Percentiles rank a stretch among this genome's conserved stretches.
These are phyloP conservation scores for Aphodius granarius DNA, from an alignment of 2,888 invertebrate species.

Conservation along the genomic window DNA sequence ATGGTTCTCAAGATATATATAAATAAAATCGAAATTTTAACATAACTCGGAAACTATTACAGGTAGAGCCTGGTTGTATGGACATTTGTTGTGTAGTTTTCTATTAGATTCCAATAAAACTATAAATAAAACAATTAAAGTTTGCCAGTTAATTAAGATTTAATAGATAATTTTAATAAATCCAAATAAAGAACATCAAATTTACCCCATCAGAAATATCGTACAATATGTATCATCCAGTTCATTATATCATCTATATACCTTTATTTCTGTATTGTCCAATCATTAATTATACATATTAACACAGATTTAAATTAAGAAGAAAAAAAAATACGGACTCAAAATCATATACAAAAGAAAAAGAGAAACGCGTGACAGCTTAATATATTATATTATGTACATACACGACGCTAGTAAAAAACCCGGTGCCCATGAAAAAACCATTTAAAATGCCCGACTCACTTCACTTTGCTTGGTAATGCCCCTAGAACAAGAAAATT, in stretches of 20 bases:
- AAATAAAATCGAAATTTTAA: no score
- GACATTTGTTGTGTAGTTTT: no score
- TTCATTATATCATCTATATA: not conserved
- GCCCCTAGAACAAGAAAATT: not conserved
- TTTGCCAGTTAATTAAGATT: not conserved
- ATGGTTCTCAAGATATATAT: no score
- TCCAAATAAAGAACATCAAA: not conserved
- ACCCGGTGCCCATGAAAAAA: not conserved
- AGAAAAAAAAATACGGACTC: not conserved
- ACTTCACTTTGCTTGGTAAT: not conserved
- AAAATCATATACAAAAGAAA: not conserved
- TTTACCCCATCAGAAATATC: not conserved
- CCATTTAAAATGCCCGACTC: not conserved
- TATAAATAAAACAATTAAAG: no score
- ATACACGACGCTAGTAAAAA: not conserved
- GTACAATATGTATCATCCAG: no score
- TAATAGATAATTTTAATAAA: not conserved
- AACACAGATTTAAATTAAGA: not conserved
- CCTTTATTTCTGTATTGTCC: not conserved
- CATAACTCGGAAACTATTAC: no score
- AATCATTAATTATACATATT: not conserved
- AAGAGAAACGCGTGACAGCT: not conserved
- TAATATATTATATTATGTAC: not conserved
- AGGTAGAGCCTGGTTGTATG: no score
- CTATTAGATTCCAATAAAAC: no score